Conservation (phyloP, 2,888 invertebrate species). For the Polydrusus cervinus region DNA sequence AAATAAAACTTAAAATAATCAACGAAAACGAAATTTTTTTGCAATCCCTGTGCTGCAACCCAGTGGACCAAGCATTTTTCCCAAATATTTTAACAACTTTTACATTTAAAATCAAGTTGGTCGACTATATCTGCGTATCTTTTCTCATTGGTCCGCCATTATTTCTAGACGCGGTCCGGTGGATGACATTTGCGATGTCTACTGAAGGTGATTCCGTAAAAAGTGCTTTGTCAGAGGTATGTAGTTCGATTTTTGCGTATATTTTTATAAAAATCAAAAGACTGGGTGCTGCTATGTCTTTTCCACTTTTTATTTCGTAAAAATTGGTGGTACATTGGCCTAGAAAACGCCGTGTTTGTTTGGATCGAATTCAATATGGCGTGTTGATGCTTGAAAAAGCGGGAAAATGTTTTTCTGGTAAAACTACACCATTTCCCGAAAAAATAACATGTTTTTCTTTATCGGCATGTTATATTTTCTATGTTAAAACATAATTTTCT, state of each 20-base stretch:
- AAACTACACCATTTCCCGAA: conserved; percentile 33
- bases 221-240: conserved; percentile 69
- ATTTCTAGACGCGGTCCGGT: conserved; percentile 70
- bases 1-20: neutral
- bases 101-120: conserved; percentile 53
- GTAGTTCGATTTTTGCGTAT: conserved; percentile 55
- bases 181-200: conserved; percentile 69
- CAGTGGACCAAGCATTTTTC: conserved; percentile 3
- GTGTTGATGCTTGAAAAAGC: conserved; percentile 71
- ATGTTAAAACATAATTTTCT: neutral
- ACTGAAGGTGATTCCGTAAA: conserved; percentile 70
- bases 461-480: neutral
- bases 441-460: conserved; percentile 26
- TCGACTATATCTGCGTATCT: conserved; percentile 66
- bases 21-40: neutral
- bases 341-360: conserved; percentile 62
- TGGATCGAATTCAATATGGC: conserved; percentile 69
- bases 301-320: conserved; percentile 37
- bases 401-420: conserved; percentile 65
- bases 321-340: conserved; percentile 34
- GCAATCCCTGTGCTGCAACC: conserved; percentile 15
- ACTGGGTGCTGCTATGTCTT: neutral
- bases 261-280: conserved; percentile 34
- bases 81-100: neutral
- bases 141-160: conserved; percentile 65